These are phyloP conservation scores for Lordiphosa stackelbergi DNA, from an alignment of 1,140 invertebrate genomes.

Conservation along the genomic window DNA sequence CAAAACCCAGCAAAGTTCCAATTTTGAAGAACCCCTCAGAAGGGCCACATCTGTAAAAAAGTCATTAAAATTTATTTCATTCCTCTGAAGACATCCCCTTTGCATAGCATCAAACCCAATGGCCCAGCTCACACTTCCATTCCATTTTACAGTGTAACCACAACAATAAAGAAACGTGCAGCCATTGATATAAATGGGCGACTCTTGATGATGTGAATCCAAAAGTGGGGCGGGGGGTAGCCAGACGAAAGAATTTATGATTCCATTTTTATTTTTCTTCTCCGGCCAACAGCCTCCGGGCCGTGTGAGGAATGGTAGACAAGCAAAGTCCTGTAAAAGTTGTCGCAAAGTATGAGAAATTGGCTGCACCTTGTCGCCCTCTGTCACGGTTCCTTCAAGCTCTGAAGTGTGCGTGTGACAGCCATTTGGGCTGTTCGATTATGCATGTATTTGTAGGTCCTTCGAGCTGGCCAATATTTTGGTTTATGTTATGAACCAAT, in stretches of 20 bases:
- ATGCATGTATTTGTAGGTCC: constrained; percentile 41
- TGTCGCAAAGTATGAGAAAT: constrained; percentile 32
- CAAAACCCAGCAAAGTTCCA: too few species aligned
- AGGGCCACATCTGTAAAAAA: too few species aligned
- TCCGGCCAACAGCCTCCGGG: constrained; percentile 33
- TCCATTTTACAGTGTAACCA: constrained; percentile 24
- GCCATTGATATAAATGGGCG: constrained; percentile 52
- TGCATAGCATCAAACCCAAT: too few species aligned
- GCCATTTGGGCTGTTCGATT: constrained; percentile 54
- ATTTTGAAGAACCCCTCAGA: too few species aligned
- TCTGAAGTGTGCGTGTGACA: constrained; percentile 21
- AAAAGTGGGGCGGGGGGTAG: constrained; percentile 11
- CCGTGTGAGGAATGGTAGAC: constrained; percentile 1
- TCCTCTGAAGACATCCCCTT: too few species aligned
- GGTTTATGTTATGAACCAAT: constrained; percentile 49
- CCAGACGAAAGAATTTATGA: constrained; percentile 45
- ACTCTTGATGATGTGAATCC: constrained; percentile 43
- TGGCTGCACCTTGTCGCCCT: constrained; percentile 7
- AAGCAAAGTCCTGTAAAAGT: constrained; percentile 22
- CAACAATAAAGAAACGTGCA: constrained; percentile 30
- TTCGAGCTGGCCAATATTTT: constrained; percentile 46
- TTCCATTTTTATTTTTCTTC: constrained; percentile 52
- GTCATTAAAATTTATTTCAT: too few species aligned
- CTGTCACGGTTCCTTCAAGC: neutral
- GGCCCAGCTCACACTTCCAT: neutral